A percentile compares a stretch with the other conserved stretches of the same genome.
These are phyloP conservation scores for Boulengeromyrus knoepffleri DNA, from an alignment of 2,113 vertebrate genomes.

Conservation along the genomic window DNA sequence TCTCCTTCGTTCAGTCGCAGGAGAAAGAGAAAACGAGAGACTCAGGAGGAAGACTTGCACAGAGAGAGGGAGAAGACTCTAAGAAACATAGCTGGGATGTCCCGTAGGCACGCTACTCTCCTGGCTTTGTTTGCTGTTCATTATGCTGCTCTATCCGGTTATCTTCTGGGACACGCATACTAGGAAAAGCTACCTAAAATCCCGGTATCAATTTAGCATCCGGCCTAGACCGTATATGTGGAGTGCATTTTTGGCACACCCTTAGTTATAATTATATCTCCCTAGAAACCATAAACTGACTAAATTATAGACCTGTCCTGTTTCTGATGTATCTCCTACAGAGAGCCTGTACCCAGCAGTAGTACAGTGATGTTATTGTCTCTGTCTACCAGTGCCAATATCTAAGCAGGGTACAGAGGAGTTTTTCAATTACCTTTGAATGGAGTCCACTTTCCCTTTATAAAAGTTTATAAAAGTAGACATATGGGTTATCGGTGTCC, in stretches of 20 bases:
- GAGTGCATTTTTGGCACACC: not conserved
- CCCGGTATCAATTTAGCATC: not conserved
- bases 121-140: not conserved
- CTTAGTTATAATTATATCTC: not conserved
- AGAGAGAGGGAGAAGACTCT: not conserved
- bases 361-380: not conserved
- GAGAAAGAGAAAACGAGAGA: not conserved
- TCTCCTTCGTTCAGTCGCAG: not conserved
- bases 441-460: not conserved
- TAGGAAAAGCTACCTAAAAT: not conserved
- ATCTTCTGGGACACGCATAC: not conserved
- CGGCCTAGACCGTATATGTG: not conserved
- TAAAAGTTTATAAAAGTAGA: not conserved
- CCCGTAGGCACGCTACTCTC: too few relatives aligned
- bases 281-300: not conserved
- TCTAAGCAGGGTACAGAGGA: not conserved
- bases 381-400: not conserved
- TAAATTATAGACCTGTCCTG: not conserved
- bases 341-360: not conserved
- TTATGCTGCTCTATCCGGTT: not conserved
- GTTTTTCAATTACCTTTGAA: not conserved
- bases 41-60: not conserved
- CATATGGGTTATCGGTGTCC: not conserved
- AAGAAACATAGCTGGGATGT: not conserved
- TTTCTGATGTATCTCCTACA: not conserved